These are phyloP conservation scores for Apus apus DNA, from an alignment of 2,113 vertebrate genomes.

Conservation along the genomic window DNA sequence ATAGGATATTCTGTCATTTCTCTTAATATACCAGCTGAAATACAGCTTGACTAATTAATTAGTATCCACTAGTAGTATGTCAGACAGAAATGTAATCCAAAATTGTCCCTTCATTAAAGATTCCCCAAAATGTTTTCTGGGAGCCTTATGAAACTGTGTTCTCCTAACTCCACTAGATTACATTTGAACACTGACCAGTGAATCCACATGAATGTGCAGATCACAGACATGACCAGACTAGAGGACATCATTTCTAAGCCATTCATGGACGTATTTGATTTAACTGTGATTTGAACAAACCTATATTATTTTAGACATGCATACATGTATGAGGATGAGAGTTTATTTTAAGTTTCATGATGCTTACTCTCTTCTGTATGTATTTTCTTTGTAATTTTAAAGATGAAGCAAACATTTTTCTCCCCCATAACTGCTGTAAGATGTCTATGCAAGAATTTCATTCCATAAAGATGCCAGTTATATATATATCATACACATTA, in stretches of 20 bases:
- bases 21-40: neutral
- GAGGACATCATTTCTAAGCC: neutral
- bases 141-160: neutral
- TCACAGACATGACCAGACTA: neutral
- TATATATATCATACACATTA: neutral
- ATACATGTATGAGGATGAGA: neutral
- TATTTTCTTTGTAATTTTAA: neutral
- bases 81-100: neutral
- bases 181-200: neutral
- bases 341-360: neutral
- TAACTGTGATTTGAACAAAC: neutral
- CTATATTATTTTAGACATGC: neutral
- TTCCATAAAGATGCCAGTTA: neutral
- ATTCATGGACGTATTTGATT: neutral
- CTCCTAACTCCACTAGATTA: neutral
- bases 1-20: neutral
- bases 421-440: neutral
- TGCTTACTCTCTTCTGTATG: neutral
- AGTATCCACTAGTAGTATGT: neutral
- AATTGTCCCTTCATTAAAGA: neutral
- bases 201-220: neutral
- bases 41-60: neutral
- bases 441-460: neutral
- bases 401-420: neutral
- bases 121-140: neutral